Conservation (phyloP, 2,797 vertebrate species). For the Pantherophis vulpinus region DNA sequence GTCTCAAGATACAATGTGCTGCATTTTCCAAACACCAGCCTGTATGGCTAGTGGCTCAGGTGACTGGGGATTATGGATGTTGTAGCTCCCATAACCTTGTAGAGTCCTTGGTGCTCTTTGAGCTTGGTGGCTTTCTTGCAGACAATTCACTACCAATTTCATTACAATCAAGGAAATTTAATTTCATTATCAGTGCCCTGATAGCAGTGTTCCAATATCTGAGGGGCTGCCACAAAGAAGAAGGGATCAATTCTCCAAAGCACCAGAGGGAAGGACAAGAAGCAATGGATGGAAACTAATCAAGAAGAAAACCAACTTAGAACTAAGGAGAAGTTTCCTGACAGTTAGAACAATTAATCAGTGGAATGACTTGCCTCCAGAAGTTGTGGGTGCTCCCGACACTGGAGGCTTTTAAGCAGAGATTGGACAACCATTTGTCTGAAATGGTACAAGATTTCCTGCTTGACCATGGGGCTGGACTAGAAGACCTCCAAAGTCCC, state of each 20-base stretch:
- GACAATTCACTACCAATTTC: neutral
- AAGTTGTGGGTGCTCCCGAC: neutral
- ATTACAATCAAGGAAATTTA: neutral
- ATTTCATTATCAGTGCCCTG: neutral
- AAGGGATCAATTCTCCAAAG: neutral
- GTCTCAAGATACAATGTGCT: neutral
- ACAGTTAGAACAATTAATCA: neutral
- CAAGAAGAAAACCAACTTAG: neutral
- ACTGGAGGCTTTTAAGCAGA: neutral
- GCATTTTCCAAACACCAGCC: neutral
- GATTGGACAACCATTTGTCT: neutral
- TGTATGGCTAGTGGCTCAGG: neutral
- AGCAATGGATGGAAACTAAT: neutral
- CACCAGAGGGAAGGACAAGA: neutral
- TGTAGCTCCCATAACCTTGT: neutral
- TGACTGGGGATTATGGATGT: neutral
- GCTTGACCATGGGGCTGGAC: neutral
- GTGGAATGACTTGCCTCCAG: neutral
- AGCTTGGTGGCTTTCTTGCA: neutral
- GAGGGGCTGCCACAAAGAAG: neutral
- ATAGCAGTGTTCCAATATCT: neutral
- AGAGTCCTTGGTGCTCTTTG: neutral
- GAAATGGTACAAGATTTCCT: neutral
- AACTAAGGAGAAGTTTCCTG: neutral
- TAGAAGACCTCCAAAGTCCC: neutral